Percentiles rank a stretch among this genome's conserved stretches.
Evolutionary conservation across 2,888 invertebrate species (phyloP).

Genomic region (Plebejus melissa): DNA sequence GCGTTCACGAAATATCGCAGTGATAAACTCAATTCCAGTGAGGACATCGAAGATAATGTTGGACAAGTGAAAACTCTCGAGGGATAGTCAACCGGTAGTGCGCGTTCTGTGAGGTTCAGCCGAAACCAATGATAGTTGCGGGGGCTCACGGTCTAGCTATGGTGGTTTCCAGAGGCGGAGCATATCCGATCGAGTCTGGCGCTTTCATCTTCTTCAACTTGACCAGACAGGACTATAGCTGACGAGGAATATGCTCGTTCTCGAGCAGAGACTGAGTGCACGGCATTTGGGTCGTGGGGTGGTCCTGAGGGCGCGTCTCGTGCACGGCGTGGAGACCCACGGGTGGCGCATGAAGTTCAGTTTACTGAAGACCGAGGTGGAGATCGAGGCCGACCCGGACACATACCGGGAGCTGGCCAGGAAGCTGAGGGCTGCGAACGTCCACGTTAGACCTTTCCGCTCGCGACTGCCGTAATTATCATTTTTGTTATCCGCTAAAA

Average conservation of each 20-base stretch:
- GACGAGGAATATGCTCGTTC: slow-evolving; percentile 74
- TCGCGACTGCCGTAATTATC: slow-evolving; percentile 61
- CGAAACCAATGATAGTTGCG: slow-evolving; percentile 68
- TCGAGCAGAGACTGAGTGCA: slow-evolving; percentile 72
- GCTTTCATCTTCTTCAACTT: slow-evolving; percentile 72
- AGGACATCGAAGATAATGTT: slow-evolving; percentile 58
- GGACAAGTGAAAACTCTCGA: slow-evolving; percentile 59
- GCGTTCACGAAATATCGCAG: slow-evolving; percentile 26
- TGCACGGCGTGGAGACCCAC: slow-evolving; percentile 65
- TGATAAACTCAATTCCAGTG: slow-evolving; percentile 28
- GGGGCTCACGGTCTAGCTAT: slow-evolving; percentile 62
- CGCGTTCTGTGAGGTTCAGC: slow-evolving; percentile 41
- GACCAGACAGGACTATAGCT: slow-evolving; percentile 74
- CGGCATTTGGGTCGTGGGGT: slow-evolving; percentile 63
- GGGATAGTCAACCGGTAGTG: slow-evolving; percentile 30
- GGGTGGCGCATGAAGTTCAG: slow-evolving; percentile 74
- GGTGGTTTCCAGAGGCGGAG: slow-evolving; percentile 60
- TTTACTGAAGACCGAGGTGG: slow-evolving; percentile 65
- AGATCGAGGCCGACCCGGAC: slow-evolving; percentile 65
- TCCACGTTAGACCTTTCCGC: slow-evolving; percentile 59
- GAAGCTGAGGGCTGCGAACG: slow-evolving; percentile 60
- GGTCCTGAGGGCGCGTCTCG: slow-evolving; percentile 58
- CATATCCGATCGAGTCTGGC: slow-evolving; percentile 60
- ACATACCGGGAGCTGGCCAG: slow-evolving; percentile 64
- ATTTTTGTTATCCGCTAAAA: not conserved